These are phyloP conservation scores for Luffia ferchaultella DNA, from an alignment of 2,888 invertebrate species.

Conservation along the genomic window DNA sequence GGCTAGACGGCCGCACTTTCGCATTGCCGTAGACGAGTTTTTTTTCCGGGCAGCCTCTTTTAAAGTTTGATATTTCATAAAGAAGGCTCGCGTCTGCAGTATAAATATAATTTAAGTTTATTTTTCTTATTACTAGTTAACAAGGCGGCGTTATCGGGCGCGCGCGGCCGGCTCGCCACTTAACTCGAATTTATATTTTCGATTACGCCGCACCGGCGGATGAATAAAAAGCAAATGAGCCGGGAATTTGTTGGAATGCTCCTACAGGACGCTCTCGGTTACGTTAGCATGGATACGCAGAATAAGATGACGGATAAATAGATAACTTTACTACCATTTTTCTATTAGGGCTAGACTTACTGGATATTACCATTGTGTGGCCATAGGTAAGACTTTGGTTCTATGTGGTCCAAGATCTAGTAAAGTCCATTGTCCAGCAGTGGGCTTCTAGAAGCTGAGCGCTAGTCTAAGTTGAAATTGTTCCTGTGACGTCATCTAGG, in stretches of 20 bases:
- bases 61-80: constrained; percentile 51
- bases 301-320: too few species aligned
- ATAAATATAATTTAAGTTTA: constrained; percentile 52
- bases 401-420: too few species aligned
- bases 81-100: constrained; percentile 16
- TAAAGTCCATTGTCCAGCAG: too few species aligned
- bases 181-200: constrained; percentile 62
- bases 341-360: too few species aligned
- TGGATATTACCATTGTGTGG: too few species aligned
- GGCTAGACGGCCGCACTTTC: constrained; percentile 2
- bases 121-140: constrained; percentile 59
- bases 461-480: too few species aligned
- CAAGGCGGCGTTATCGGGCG: constrained; percentile 50
- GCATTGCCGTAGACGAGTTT: constrained; percentile 9
- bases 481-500: too few species aligned
- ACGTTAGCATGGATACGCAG: constrained; percentile 25
- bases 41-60: constrained; percentile 17
- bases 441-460: too few species aligned
- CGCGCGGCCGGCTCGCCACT: constrained; percentile 39
- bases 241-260: constrained; percentile 56
- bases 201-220: constrained; percentile 49
- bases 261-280: constrained; percentile 26
- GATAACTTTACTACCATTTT: too few species aligned
- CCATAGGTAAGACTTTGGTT: too few species aligned
- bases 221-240: constrained; percentile 66